Base-by-base conservation (phyloP, 2,797 vertebrate genomes). In the Pangasius mekongensis region DNA sequence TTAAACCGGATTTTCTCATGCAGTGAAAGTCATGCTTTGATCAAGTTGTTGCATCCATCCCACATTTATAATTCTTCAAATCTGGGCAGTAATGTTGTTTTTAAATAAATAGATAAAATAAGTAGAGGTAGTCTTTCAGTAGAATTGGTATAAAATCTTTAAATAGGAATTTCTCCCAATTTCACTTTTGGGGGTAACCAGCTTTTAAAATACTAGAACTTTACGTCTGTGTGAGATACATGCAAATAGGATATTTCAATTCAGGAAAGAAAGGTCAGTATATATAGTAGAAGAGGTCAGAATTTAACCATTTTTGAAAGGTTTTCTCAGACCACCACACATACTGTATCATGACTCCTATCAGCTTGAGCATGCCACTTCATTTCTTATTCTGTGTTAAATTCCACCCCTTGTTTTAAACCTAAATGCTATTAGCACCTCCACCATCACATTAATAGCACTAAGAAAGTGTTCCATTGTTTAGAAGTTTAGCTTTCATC, bases 341-440 rank as follows among this genome's bases (percentile, higher is more conserved):
- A 2, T 10, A 86, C 16, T 64, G 1, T 49, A 73, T 10, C 36
- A 74, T 36, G 80, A 39, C 43, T 74, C 77, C 85, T 74, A 76
- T 86, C 83, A 81, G 73, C 43, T 88, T 30, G 84, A 83, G 81
- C 52, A 22, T 33, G 18, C 18, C 76, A 49, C 49, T 73, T 47
- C 47, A 22, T 83, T 84, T 87, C 62, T 87, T 43, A 87, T 52
- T 89, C 87, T 88, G 85, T 86, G 86, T 83, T 86, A 88, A 87
- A 89, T 89, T 80, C 74, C 87, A 74, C 74, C 30, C 76, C 62
- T 49, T 71, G 52, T 86, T 89, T 90, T 85, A 82, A 62, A 49
- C 71, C 60, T 85, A 90, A 92, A 91, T 87, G 71, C 88, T 64
- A 84, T 91, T 88, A 88, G 56, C 89, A 92, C 91, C 89, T 88